Base-by-base conservation (phyloP, 2,113 vertebrate species). In the Gila orcuttii region DNA sequence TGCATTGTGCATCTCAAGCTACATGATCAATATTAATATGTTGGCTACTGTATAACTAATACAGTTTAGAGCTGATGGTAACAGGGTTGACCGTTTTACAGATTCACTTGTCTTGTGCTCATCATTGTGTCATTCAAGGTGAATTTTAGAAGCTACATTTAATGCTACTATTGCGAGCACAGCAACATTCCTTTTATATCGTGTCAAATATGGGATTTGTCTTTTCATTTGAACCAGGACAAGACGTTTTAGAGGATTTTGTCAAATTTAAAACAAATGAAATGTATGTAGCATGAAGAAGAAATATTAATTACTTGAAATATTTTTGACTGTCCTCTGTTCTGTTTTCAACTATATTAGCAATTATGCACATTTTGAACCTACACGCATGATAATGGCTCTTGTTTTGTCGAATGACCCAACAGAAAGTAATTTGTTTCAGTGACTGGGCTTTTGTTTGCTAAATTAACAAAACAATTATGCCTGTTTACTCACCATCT, bases 11-110 rank as follows among this genome's bases (percentile, higher is more conserved):
- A 23, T 71, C 68, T 71, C 33, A 71, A 71, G 68, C 68, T 71
- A 71, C 68, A 23, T 23, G 33, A 71, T 71, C 33, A 39, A 71
- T 71, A 71, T 71, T 39, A 71, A 71, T 69, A 69, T 12, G 8
- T 39, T 19, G 5, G 68, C 33, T 21, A 21, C 52, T 21, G 19
- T 57, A 23, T 39, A 71, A 39, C 68, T 71, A 71, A 71, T 71
- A 10, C 33, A 23, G 36, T 71, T 39, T 4, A 39, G 33, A 10
- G 31, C 66, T 9, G 66, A 69, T 69, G 7, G 66, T 69, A 69
- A 69, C 15, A 0, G 31, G 33, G 33, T 5, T 71, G 33, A 19
- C 19, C 23, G 68, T 11, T 39, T 39, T 39, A 71, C 33, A 39
- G 33, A 39, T 23, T 23, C 39, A 23, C 23, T 60, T 25, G 59